Evolutionary conservation across 2,113 vertebrate species (phyloP), one percentile per base, ranked within the genome.

Genomic region (Paraplagusia blochii): DNA sequence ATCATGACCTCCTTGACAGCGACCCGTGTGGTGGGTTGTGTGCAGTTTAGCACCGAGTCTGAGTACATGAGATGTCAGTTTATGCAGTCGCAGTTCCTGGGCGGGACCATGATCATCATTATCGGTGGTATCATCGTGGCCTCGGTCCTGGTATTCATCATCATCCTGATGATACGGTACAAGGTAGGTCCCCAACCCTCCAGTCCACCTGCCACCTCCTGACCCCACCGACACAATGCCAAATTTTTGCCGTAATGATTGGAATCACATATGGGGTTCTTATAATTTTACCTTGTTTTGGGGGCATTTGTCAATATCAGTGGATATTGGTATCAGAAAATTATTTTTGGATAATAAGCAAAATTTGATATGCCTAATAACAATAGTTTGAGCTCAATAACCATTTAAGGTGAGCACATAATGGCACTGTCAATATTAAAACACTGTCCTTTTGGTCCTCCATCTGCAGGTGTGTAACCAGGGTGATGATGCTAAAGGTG

Each of bases 101-200:
- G 97, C 0, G 97, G 97, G 53, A 99, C 97, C 61, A 99, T 99
- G 97, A 99, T 99, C 77, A 98, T 99, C 84, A 98, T 99, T 84
- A 99, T 99, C 1, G 97, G 97, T 35, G 97, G 97, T 62, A 95
- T 99, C 76, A 99, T 99, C 1, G 97, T 99, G 63, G 95, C 96
- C 1, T 99, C 97, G 0, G 95, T 99, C 74, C 92, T 99, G 1
- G 92, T 99, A 72, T 99, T 99, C 89, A 99, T 99, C 89, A 96
- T 99, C 78, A 99, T 99, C 84, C 92, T 99, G 58, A 99, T 99
- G 97, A 99, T 99, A 78, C 94, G 97, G 34, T 99, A 99, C 88
- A 98, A 96, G 85, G 96, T 99, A 80, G 66, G 85, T 72, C 45
- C 64, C 18, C 92, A 15, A 39, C 42, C 22, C 22, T 6, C 22